Evolutionary conservation across 2,888 invertebrate genomes (phyloP).

Genomic region (Polyploca ridens): DNA sequence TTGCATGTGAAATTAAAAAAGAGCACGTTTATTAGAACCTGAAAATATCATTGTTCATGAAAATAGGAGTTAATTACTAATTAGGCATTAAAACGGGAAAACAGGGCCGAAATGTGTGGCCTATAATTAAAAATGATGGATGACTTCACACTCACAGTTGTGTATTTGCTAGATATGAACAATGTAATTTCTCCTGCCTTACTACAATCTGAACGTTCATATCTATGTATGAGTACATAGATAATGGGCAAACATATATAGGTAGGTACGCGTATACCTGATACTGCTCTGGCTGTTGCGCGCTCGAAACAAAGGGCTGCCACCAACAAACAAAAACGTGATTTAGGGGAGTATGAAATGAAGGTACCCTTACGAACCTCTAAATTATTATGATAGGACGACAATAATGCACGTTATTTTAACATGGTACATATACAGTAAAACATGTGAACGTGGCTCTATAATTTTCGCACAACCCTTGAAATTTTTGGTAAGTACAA

Average conservation of each 20-base stretch:
- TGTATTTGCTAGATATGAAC: slow-evolving; percentile 6
- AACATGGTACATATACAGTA: slow-evolving; percentile 1
- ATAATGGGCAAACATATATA: slow-evolving; percentile 31
- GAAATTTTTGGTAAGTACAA: neutral
- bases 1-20: slow-evolving; percentile 30
- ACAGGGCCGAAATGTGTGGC: neutral
- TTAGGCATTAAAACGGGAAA: neutral
- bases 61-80: neutral
- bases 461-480: slow-evolving; percentile 2
- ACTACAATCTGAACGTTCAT: slow-evolving; percentile 20
- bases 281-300: slow-evolving; percentile 45
- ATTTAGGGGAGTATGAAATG: slow-evolving; percentile 67
- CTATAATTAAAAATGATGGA: slow-evolving; percentile 1
- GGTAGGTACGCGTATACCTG: slow-evolving; percentile 32
- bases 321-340: slow-evolving; percentile 69
- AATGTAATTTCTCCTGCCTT: slow-evolving; percentile 11
- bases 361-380: slow-evolving; percentile 56
- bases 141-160: slow-evolving; percentile 7
- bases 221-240: slow-evolving; percentile 21
- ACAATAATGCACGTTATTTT: slow-evolving; percentile 17
- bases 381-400: slow-evolving; percentile 53
- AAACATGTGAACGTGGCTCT: slow-evolving; percentile 3
- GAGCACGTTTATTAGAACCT: neutral
- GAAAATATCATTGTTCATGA: neutral
- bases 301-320: slow-evolving; percentile 63